phyloP scores from a whole-genome alignment of 2,888 invertebrate species.

The Monoplex corrugatus region DNA sequence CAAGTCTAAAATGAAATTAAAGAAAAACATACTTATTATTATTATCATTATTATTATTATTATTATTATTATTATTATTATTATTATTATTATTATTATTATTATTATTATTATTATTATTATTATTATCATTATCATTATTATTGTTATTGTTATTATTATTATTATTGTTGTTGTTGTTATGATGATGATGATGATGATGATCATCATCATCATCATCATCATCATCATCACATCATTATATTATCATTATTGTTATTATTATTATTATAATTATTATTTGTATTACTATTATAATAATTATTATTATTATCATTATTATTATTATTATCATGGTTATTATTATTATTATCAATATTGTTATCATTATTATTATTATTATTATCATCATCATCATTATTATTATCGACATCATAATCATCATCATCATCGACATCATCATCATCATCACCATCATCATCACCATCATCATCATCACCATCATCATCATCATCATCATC shows the following conservation, averaged over 20 bases:
- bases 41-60: slow-evolving; percentile 6
- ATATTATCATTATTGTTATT: neutral
- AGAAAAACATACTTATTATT: neutral
- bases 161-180: neutral
- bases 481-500: no score
- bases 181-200: neutral
- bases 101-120: slow-evolving; percentile 2
- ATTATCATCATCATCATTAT: neutral
- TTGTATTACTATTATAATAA: no score
- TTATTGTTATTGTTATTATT: neutral
- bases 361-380: neutral
- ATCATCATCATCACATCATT: slow-evolving; percentile 20
- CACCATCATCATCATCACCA: no score
- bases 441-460: no score
- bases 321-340: no score
- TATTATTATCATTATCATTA: slow-evolving; percentile 3
- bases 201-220: slow-evolving; percentile 19
- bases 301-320: no score
- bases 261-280: no score
- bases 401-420: slow-evolving; percentile 6
- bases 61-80: neutral
- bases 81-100: no score
- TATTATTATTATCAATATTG: neutral
- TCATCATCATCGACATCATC: no score
- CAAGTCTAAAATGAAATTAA: no score